Percentiles rank a stretch among this genome's conserved stretches.
Evolutionary conservation across 2,113 vertebrate genomes (phyloP).

Genomic region (Camelus bactrianus): DNA sequence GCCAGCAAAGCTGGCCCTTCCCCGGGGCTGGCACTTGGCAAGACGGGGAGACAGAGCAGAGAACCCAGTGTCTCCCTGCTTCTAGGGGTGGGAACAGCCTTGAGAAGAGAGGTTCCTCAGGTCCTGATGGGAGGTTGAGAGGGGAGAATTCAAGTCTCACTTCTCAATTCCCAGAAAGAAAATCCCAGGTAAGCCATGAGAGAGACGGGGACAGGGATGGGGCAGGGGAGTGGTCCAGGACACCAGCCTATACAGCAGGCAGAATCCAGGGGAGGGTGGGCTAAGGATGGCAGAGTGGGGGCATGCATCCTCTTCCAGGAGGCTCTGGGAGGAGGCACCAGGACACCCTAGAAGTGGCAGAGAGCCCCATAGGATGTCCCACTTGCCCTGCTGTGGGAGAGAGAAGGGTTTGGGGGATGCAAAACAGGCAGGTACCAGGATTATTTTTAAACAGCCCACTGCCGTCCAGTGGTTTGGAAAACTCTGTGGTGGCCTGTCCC

Average conservation of each 20-base stretch:
- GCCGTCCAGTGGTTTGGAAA: slow-evolving; percentile 87
- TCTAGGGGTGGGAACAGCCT: neutral
- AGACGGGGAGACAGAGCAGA: neutral
- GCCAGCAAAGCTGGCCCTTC: neutral
- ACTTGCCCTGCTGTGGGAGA: slow-evolving; percentile 15
- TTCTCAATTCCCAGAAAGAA: slow-evolving; percentile 22
- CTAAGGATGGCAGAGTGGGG: neutral
- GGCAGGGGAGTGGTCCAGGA: neutral
- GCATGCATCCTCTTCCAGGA: slow-evolving; percentile 30
- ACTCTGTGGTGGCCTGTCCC: slow-evolving; percentile 89
- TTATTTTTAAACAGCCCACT: slow-evolving; percentile 87
- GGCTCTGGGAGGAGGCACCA: slow-evolving; percentile 47
- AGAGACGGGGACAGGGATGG: neutral
- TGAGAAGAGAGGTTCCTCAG: neutral
- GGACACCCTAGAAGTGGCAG: slow-evolving; percentile 39
- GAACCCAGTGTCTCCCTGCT: neutral
- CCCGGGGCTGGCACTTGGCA: neutral
- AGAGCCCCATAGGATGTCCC: slow-evolving; percentile 14
- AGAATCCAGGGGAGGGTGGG: neutral
- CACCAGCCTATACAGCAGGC: neutral
- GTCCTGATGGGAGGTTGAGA: neutral
- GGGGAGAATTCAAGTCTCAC: neutral
- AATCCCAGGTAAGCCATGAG: neutral
- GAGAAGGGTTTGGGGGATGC: neutral
- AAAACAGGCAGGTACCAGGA: slow-evolving; percentile 83